Evolutionary conservation across 1,140 invertebrate species (phyloP).

Genomic region (Notospermus geniculatus): DNA sequence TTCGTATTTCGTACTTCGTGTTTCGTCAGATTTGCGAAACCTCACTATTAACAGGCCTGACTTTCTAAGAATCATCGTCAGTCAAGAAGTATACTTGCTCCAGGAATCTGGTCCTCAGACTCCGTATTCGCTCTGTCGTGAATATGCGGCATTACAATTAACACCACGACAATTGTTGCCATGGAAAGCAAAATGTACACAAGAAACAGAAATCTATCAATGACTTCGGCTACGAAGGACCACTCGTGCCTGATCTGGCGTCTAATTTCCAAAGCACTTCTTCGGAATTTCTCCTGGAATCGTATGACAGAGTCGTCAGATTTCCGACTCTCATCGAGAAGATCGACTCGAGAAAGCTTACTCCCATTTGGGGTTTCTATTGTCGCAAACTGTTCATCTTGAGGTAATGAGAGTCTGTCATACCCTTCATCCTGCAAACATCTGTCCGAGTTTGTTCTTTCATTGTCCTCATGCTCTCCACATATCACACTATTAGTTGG

Average conservation of each 20-base stretch:
- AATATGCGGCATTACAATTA: conserved; percentile 14
- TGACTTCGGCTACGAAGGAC: conserved; percentile 1
- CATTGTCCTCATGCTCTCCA: not conserved
- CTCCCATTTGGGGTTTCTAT: not conserved
- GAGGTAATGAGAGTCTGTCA: not conserved
- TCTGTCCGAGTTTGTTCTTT: not conserved
- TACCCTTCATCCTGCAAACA: not conserved
- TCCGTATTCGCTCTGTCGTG: not conserved
- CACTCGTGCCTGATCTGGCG: conserved; percentile 1
- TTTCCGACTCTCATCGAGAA: not conserved
- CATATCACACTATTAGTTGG: not conserved
- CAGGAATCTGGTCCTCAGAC: too few species aligned
- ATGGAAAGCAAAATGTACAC: conserved; percentile 11
- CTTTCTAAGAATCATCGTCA: too few species aligned
- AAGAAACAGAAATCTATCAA: conserved; percentile 1
- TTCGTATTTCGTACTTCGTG: too few species aligned
- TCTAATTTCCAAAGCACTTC: not conserved
- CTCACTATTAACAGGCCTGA: too few species aligned
- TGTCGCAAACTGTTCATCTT: not conserved
- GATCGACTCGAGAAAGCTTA: not conserved
- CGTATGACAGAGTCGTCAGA: not conserved
- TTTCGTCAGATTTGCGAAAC: too few species aligned
- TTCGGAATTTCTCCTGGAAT: not conserved
- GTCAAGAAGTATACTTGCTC: too few species aligned
- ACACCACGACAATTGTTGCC: conserved; percentile 2